Percentiles rank a stretch among this genome's conserved stretches.
Conservation (phyloP, 2,113 vertebrate species). For the human region DNA sequence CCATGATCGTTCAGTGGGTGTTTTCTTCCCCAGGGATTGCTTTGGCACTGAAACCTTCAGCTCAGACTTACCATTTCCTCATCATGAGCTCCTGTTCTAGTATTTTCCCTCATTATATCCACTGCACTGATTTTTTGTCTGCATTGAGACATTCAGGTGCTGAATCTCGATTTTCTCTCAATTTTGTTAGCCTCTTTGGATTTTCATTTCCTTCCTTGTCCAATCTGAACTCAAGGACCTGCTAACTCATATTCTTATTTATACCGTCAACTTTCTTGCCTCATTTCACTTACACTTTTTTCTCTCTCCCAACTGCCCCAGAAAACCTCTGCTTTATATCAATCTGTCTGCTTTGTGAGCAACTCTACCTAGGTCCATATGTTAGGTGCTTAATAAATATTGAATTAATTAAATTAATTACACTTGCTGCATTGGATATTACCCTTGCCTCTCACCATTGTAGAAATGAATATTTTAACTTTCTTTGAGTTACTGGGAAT, state of each 20-base stretch:
- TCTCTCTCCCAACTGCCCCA: not conserved
- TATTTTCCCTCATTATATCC: not conserved
- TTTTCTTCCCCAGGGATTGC: not conserved
- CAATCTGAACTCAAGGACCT: not conserved
- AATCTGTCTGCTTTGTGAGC: not conserved
- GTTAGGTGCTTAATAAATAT: not conserved
- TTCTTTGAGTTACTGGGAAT: not conserved
- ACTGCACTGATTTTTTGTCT: not conserved
- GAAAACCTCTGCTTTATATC: not conserved
- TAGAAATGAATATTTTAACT: not conserved
- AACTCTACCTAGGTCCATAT: not conserved
- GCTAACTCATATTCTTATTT: not conserved
- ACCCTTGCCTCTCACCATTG: not conserved
- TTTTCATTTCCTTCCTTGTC: not conserved
- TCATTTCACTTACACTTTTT: not conserved
- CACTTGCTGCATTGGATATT: not conserved
- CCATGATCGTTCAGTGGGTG: not conserved
- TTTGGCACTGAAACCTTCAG: not conserved
- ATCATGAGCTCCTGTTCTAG: not conserved
- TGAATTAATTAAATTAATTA: constrained; percentile 10
- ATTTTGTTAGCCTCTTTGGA: not conserved
- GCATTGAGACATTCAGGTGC: not conserved
- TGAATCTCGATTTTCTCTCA: not conserved
- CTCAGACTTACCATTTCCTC: not conserved
- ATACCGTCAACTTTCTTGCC: not conserved